Conservation (phyloP, 2,113 vertebrate species). For the Eolophus roseicapilla region DNA sequence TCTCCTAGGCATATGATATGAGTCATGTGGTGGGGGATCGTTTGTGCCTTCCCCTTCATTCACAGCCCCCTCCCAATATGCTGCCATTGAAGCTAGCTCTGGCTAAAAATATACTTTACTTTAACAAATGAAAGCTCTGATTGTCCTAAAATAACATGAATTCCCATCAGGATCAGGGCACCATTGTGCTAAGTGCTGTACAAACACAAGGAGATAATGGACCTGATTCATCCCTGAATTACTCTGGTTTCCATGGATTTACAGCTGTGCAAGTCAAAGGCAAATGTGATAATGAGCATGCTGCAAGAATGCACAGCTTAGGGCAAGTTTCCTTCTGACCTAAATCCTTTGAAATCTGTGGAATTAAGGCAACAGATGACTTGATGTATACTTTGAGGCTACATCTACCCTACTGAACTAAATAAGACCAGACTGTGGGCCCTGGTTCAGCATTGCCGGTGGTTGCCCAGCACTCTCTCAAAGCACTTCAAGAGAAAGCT, state of each 20-base stretch:
- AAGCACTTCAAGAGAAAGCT: background rate
- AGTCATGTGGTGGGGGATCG: constrained; percentile 2
- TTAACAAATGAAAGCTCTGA: constrained; percentile 53
- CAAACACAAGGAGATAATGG: constrained; percentile 64
- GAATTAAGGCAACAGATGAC: constrained; percentile 51
- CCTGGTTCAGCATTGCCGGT: background rate
- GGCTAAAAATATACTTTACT: constrained; percentile 65
- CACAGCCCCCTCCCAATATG: background rate
- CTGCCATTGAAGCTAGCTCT: constrained; percentile 6
- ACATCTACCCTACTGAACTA: background rate
- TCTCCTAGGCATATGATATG: background rate
- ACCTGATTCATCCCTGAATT: constrained; percentile 68
- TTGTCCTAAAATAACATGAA: constrained; percentile 67
- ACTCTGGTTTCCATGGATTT: constrained; percentile 65
- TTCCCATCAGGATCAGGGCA: constrained; percentile 61
- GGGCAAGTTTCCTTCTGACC: constrained; percentile 50
- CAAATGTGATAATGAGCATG: constrained; percentile 62
- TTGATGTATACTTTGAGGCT: constrained; percentile 2
- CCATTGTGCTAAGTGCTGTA: constrained; percentile 62
- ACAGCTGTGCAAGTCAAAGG: constrained; percentile 65
- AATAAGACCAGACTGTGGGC: background rate
- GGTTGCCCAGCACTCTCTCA: background rate
- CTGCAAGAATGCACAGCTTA: constrained; percentile 48
- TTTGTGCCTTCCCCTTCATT: constrained; percentile 2
- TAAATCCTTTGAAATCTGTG: constrained; percentile 54